These are phyloP conservation scores for Zophobas morio DNA, from an alignment of 1,140 invertebrate genomes.

Conservation along the genomic window DNA sequence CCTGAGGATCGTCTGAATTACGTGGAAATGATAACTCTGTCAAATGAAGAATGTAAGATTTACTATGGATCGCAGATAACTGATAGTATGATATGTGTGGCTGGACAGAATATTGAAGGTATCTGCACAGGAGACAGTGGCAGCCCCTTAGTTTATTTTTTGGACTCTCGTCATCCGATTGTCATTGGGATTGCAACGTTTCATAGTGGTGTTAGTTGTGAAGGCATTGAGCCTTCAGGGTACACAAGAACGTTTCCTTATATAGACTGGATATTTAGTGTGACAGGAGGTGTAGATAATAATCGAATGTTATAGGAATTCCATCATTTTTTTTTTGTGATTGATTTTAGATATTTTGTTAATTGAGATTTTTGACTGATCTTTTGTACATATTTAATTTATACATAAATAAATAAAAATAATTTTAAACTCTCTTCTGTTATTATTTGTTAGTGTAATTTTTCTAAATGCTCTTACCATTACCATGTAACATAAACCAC, in stretches of 20 bases:
- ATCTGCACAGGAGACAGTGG: slow-evolving; percentile 13
- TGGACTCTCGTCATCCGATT: slow-evolving; percentile 2
- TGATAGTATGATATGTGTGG: neutral
- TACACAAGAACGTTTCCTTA: slow-evolving; percentile 23
- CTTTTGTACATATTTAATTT: neutral
- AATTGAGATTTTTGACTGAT: neutral
- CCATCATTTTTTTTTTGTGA: neutral
- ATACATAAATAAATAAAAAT: neutral
- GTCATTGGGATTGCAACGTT: neutral
- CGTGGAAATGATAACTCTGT: neutral
- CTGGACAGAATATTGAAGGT: neutral
- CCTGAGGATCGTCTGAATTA: neutral
- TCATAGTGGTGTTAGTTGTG: slow-evolving; percentile 8
- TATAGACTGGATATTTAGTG: slow-evolving; percentile 6
- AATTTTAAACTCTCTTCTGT: neutral
- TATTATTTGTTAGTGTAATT: too few relatives aligned
- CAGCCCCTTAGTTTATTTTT: slow-evolving; percentile 1
- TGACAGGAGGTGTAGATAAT: neutral
- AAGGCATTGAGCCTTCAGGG: slow-evolving; percentile 15
- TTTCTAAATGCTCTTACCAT: too few relatives aligned
- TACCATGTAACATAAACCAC: too few relatives aligned
- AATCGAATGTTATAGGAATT: too few relatives aligned
- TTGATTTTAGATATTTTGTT: neutral
- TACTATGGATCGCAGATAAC: neutral
- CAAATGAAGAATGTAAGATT: neutral